Base-by-base conservation (phyloP, 2,888 invertebrate species). In the Campoletis raptor region DNA sequence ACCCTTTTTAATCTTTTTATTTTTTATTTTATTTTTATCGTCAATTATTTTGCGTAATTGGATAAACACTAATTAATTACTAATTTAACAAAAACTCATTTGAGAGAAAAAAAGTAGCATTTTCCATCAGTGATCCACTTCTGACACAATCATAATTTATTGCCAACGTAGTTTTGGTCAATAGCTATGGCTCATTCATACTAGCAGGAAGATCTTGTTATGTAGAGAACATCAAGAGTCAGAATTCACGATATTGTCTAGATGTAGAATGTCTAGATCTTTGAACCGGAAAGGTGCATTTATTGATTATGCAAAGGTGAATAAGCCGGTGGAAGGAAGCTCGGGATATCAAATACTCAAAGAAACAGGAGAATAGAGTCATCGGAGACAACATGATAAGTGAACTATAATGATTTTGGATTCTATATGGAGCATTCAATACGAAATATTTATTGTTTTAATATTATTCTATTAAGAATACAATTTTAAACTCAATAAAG, bases 271-370 rank as follows among this genome's bases (percentile, higher is more conserved):
- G 24, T 24, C 10, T 45, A 40, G 66, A 77, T 77, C 36, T 66
- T 78, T 37, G 77, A 67, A 21, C 48, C 21, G 36, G 24, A 54
- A 67, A 67, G 40, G 24, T 37, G 52, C 52, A 40, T 78, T 37
- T 21, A 61, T 57, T 70, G 48, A 82, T 83, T 76, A 77, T 72
- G 76, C 64, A 77, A 61, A 48, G 64, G 18, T 30, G 82, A 77
- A 52, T 76, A 69, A 61, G 52, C 70, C 40, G 48, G 36, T 57
- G 8, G 48, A 69, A 69, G 77, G 24, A 42, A 40, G 30, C 48
- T 70, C 36, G 18, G 21, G 70, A 57, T 77, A 83, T 77, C 61
- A 64, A 61, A 69, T 24, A 48, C 12, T 69, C 9, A 37, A 21
- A 74, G 42, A 42, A 42, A 70, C 45, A 36, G 15, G 24, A 72